Base-by-base conservation (phyloP, 2,113 vertebrate species). In the Okapia johnstoni region DNA sequence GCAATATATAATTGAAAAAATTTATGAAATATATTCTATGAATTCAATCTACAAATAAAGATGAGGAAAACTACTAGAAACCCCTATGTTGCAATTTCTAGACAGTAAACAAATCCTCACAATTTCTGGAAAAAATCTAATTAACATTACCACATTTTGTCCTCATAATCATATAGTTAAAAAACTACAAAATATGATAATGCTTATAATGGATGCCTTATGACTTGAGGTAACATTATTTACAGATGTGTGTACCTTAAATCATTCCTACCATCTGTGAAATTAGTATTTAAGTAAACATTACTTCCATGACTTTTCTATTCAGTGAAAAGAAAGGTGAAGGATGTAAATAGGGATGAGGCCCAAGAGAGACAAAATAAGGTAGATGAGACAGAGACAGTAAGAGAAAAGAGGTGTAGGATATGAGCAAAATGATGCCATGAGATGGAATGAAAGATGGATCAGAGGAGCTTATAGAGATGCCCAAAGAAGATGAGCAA, bases 371-470 rank as follows among this genome's bases (percentile, higher is more conserved):
- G 57, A 63, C 61, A 96, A 84, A 70, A 91, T 88, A 80, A 94
- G 28, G 73, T 73, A 90, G 52, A 79, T 93, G 86, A 90, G 61
- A 84, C 50, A 63, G 5, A 36, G 90, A 81, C 21, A 9, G 81
- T 50, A 95, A 96, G 63, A 97, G 70, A 70, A 93, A n/a, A 23
- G 2, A 92, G 80, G 89, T 93, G 10, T 28, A 89, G 83, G 9
- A 26, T 95, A 94, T 97, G 81, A 97, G 43, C 81, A 15, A 0
- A 80, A 73, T 2, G 84, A 79, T 98, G 94, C 85, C 85, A 81
- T 54, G 0, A 43, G 46, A 92, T 61, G 50, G 60, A 86, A 50
- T 88, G 88, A 40, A 91, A 92, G 88, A 86, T 93, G 87, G 58
- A 85, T 88, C 3, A 33, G 40, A 96, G 70, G 60, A 85, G 5